Base-by-base conservation (phyloP, 2,797 vertebrate species). In the Brachymystax lenok region DNA sequence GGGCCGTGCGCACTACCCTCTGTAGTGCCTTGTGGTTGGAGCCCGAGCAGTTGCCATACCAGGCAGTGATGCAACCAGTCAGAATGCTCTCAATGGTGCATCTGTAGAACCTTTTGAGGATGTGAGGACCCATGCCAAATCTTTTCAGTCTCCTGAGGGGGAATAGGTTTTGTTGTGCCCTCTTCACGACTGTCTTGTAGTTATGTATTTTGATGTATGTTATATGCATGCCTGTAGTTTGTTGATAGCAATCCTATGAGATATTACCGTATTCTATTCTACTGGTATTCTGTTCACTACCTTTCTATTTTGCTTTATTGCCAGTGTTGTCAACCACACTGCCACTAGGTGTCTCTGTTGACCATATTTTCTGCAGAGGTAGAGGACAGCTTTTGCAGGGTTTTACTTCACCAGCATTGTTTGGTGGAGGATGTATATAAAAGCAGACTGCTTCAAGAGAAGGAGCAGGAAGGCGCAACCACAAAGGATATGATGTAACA, bases 321-420 rank as follows among this genome's bases (percentile, higher is more conserved):
- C 68, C 35, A 40, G 3, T 19, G n/a, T 19, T 67, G 27, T 14
- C 27, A 46, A 13, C n/a, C 8, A 46, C 10, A 40, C 12, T 24
- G 12, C 69, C 40, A 50, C 69, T 70, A 70, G 69, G 40, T 70
- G 69, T 70, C 69, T 3, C 69, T 70, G 21, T 70, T 70, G 19
- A 70, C 35, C 40, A 50, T 12, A 7, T 21, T 46, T 70, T 2
- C 19, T 50, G 69, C 4, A 30, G 30, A 19, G 16, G 28, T 33
- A 16, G 16, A 35, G 66, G 5, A 6, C 66, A 35, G 4, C 13
- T 30, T 19, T 33, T 7, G 66, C 8, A 63, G 8, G 21, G 2
- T 63, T 63, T 6, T 21, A 4, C 30, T 35, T 68, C 30, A 35
- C 5, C 30, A 33, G 13, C 2, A 33, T 33, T 5, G 28, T 19